These are phyloP conservation scores for Tachysurus vachellii DNA, from an alignment of 2,113 vertebrate species.

Conservation along the genomic window DNA sequence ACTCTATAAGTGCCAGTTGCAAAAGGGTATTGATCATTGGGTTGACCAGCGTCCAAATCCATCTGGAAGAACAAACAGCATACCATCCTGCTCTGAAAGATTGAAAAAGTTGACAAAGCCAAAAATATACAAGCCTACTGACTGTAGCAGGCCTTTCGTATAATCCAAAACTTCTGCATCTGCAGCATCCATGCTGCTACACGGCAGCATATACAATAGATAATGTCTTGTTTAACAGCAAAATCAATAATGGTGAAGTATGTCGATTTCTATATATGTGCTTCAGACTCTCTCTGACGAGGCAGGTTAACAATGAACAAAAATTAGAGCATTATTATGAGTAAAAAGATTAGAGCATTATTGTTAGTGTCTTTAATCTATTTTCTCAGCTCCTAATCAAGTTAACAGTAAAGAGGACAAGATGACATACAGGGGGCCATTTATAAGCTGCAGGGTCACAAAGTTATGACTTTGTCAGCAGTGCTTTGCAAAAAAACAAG, in stretches of 20 bases:
- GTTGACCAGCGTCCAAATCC: not conserved
- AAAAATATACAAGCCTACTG: too few relatives aligned
- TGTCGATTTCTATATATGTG: not conserved
- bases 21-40: conserved; percentile 8
- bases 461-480: not conserved
- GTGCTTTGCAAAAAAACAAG: not conserved
- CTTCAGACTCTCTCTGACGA: not conserved
- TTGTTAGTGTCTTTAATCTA: not conserved
- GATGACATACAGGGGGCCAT: not conserved
- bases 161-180: not conserved
- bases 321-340: not conserved
- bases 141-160: too few relatives aligned
- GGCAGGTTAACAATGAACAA: not conserved
- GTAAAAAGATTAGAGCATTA: not conserved
- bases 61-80: not conserved
- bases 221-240: not conserved
- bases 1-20: not conserved
- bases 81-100: not conserved
- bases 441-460: not conserved
- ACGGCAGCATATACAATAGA: not conserved
- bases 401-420: not conserved
- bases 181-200: not conserved
- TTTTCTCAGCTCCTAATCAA: not conserved
- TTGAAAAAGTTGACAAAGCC: not conserved
- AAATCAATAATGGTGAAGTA: not conserved